Evolutionary conservation across 2,797 vertebrate species (phyloP).

Genomic region (Betta splendens): DNA sequence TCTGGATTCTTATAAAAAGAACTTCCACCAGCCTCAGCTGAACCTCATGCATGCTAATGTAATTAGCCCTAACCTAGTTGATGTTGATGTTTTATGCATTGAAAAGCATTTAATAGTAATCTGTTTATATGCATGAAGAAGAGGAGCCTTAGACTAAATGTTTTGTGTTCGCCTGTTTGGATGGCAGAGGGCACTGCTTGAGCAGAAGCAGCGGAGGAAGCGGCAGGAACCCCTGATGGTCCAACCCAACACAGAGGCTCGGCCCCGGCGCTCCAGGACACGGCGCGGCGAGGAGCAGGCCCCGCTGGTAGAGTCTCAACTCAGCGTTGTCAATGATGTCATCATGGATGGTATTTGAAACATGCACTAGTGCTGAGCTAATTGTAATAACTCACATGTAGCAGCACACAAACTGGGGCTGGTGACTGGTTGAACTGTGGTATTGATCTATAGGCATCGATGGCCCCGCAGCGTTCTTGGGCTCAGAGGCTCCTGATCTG

Average conservation of each 20-base stretch:
- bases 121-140: too few species aligned
- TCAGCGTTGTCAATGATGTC: slow-evolving; percentile 72
- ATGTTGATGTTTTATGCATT: too few species aligned
- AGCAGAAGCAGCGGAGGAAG: slow-evolving; percentile 93
- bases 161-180: too few species aligned
- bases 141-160: too few species aligned
- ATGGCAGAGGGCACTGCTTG: slow-evolving; percentile 88
- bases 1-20: neutral
- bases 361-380: too few species aligned
- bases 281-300: slow-evolving; percentile 87
- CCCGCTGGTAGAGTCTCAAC: slow-evolving; percentile 85
- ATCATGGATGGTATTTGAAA: slow-evolving; percentile 84
- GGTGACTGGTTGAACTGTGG: neutral
- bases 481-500: slow-evolving; percentile 80
- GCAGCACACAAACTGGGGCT: neutral
- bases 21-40: slow-evolving; percentile 2
- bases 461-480: slow-evolving; percentile 88
- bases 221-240: slow-evolving; percentile 94
- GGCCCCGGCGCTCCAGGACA: slow-evolving; percentile 80
- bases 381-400: too few species aligned
- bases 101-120: too few species aligned
- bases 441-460: slow-evolving; percentile 91
- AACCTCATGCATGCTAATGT: too few species aligned
- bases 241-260: slow-evolving; percentile 91
- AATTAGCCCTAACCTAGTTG: too few species aligned